These are phyloP conservation scores for Diarsia dahlii DNA, from an alignment of 2,888 invertebrate species.

Conservation along the genomic window DNA sequence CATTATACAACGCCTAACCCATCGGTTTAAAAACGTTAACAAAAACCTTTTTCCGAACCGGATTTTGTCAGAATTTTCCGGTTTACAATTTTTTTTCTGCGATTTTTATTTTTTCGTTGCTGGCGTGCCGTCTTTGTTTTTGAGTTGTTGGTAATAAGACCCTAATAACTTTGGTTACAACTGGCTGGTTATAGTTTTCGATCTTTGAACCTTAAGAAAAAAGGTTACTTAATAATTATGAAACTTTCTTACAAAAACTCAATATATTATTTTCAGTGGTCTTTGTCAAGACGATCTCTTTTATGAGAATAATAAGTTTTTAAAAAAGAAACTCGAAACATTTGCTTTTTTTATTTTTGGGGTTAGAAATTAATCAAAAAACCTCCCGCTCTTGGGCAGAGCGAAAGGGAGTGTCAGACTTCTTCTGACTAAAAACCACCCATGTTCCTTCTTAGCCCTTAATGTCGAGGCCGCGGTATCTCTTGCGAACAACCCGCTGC, in stretches of 20 bases:
- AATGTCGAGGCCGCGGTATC: no score
- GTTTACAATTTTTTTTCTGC: not conserved
- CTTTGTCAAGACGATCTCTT: not conserved
- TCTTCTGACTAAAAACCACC: no score
- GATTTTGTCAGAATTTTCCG: conserved; percentile 13
- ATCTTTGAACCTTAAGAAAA: not conserved
- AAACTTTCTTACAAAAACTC: no score
- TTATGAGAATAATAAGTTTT: not conserved
- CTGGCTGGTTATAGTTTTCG: conserved; percentile 12
- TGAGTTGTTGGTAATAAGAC: conserved; percentile 26
- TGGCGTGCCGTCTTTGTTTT: conserved; percentile 9
- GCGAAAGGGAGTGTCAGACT: no score
- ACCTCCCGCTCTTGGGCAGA: no score
- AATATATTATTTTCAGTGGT: no score
- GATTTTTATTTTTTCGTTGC: conserved; percentile 20
- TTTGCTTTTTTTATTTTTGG: no score
- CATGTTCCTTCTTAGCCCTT: no score
- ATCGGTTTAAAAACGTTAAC: no score
- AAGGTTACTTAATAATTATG: not conserved
- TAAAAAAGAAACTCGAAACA: not conserved
- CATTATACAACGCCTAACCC: conserved; percentile 11
- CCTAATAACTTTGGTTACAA: conserved; percentile 31
- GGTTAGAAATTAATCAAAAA: no score
- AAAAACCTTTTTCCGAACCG: conserved; percentile 13
- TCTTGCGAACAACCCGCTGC: no score